These are phyloP conservation scores for Loxodonta africana DNA, from an alignment of 2,113 vertebrate species.

Conservation along the genomic window DNA sequence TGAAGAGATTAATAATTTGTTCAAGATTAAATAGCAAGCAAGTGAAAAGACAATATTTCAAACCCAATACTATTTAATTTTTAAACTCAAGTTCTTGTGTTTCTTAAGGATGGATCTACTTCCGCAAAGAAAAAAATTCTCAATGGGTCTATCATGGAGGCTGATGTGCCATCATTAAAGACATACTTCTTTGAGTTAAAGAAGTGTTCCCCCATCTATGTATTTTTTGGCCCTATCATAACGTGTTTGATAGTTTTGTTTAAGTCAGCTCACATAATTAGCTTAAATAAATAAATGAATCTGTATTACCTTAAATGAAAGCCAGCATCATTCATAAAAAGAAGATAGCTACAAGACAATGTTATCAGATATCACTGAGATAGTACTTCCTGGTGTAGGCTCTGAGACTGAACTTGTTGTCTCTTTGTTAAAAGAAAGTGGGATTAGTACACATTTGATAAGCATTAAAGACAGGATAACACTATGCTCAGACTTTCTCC, in stretches of 20 bases:
- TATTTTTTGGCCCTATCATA: not conserved
- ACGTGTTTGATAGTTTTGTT: not conserved
- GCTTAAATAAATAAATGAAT: not conserved
- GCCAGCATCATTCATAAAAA: not conserved
- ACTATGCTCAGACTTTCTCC: not conserved
- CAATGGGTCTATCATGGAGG: not conserved
- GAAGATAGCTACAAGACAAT: not conserved
- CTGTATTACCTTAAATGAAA: not conserved
- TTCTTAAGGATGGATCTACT: not conserved
- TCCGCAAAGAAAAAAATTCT: not conserved
- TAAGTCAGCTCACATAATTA: not conserved
- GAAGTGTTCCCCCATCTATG: not conserved
- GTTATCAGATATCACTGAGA: not conserved
- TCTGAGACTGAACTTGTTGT: not conserved
- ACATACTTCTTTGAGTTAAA: not conserved
- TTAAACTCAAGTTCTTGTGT: not conserved
- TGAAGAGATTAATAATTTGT: not conserved
- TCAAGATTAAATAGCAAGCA: not conserved
- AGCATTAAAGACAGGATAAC: not conserved
- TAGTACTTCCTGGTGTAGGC: not conserved
- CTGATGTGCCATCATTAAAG: not conserved
- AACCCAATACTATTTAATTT: not conserved
- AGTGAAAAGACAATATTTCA: not conserved
- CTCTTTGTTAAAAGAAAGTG: not conserved
- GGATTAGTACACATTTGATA: not conserved